Base-by-base conservation (phyloP, 2,797 vertebrate genomes). In the Cygnus olor region DNA sequence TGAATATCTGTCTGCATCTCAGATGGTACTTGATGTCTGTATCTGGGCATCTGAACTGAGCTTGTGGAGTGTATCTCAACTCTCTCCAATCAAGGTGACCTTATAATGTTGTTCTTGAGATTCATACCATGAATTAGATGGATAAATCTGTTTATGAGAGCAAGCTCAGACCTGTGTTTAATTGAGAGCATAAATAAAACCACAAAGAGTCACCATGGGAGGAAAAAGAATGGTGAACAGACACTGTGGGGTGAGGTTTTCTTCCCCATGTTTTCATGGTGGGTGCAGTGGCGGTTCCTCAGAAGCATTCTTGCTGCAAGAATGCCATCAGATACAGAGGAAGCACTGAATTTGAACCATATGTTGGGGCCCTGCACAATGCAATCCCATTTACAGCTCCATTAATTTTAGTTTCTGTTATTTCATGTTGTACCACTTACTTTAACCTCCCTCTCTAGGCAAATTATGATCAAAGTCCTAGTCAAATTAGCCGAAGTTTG, bases 351-450 rank as follows among this genome's bases (percentile, higher is more conserved):
- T 96, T 79, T 90, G 82, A 93, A 91, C 78, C 85, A 94, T 87
- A 96, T 95, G 94, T 73, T 36, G 38, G n/a, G 83, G 32, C 74
- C 86, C 78, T 73, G 32, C 78, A 82, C 71, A 74, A 82, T 54
- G 74, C 61, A 90, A 82, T 85, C 68, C 61, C 80, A 91, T 87
- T 94, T 85, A 51, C 71, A 77, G 51, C 45, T 91, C 84, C 78
- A 93, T 91, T 93, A 91, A 89, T 95, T 96, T 89, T 89, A 57
- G 36, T 77, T 95, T 86, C 84, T 89, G 92, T 82, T 95, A 89
- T 96, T 97, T 90, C 88, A 91, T 65, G 44, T 86, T 87, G 91
- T 85, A 93, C 28, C 64, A 70, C 74, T 42, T 66, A 53, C 49
- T 94, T 86, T 89, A 95, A 91, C 77, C 40, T 93, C 78, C 77